Evolutionary conservation across 1,140 invertebrate species (phyloP), one percentile per base, ranked within the genome.

Genomic region (Solenopsis fugax): DNA sequence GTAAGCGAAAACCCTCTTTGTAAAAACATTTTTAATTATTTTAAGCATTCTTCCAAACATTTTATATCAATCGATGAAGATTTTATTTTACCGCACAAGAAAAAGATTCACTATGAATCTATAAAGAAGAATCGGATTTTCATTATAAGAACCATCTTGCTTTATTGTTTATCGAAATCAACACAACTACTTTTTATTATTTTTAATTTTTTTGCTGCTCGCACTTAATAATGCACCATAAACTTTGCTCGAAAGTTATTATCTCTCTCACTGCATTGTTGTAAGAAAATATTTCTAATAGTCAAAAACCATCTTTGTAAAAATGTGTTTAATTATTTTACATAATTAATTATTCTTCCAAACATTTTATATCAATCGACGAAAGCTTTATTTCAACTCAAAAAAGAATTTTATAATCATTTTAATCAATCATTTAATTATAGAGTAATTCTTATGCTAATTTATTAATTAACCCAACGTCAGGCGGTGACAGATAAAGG

Each of bases 401-500:
- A 41, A 45, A 37, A 84, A 34, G 4, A 75, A 50, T 60, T 50
- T 48, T 34, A 7, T 73, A 72, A 60, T 58, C 48, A 54, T 60
- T 72, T 82, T 21, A 73, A 60, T 13, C 58, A 73, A 73, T 73
- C 29, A 60, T 37, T 29, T 37, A 60, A 50, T 84, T 73, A 73
- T 48, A 24, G 50, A 21, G 67, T 73, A 60, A 84, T 84, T 9
- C 24, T 48, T 34, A 84, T 48, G 69, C 21, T 67, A 60, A 84
- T 73, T 75, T 73, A 50, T 84, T 84, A 82, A 81, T 81, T 81
- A 71, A 41, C 16, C 16, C 21, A 56, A 24, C n/a, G 9, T 45
- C 80, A 50, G 72, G 41, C 12, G 41, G 12, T 10, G 56, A 0
- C n/a, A 18, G 52, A 62, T 37, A 84, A 84, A 84, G 80, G 80